Evolutionary conservation across 2,888 invertebrate genomes (phyloP).

Genomic region (Bellardia pandia): DNA sequence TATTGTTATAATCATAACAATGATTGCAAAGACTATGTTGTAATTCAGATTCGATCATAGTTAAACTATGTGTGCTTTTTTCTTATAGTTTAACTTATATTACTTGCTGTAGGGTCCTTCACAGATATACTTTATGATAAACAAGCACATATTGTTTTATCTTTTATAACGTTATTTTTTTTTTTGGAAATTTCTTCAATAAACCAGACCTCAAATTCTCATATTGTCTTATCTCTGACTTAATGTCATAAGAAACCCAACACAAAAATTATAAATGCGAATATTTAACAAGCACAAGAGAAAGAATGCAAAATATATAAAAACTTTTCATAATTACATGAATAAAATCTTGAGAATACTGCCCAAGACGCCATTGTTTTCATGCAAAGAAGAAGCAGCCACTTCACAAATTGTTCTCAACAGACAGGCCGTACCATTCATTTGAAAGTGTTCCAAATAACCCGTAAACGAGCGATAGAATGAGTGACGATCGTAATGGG

Average conservation of each 20-base stretch:
- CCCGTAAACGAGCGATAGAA: constrained; percentile 80
- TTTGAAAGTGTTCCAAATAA: constrained; percentile 80
- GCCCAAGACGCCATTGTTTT: constrained; percentile 87
- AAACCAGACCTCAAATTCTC: neutral
- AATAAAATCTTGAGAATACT: constrained; percentile 88
- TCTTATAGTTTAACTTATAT: neutral
- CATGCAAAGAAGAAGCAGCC: constrained; percentile 82
- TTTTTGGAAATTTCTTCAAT: neutral
- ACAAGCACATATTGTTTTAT: constrained; percentile 24
- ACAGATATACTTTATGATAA: constrained; percentile 20
- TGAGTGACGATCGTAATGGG: constrained; percentile 77
- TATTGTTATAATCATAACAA: too few species aligned
- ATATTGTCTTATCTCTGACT: neutral
- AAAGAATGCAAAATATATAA: neutral
- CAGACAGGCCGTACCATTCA: constrained; percentile 86
- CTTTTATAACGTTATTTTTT: neutral
- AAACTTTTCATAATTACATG: constrained; percentile 86
- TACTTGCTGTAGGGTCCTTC: neutral
- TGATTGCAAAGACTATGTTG: too few species aligned
- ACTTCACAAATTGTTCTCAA: constrained; percentile 89
- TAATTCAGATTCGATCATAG: too few species aligned
- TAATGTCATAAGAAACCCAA: neutral
- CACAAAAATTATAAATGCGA: neutral
- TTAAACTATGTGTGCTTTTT: too few species aligned
- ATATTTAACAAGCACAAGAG: neutral